Conservation (phyloP, 2,888 invertebrate genomes). For the Cheilosia grossa region DNA sequence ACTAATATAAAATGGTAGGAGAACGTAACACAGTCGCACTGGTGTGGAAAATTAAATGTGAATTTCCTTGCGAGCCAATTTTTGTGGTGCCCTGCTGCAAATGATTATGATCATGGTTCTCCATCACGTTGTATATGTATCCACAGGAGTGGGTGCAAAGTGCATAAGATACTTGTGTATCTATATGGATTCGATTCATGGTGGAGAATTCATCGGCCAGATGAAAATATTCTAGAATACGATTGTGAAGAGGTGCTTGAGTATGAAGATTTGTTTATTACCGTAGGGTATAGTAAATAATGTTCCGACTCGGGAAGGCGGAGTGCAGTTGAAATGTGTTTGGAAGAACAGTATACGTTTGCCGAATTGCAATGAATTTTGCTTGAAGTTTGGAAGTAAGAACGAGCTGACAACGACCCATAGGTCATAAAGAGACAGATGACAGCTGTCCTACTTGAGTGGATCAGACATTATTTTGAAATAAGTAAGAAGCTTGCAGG, state of each 20-base stretch:
- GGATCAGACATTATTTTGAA: no score
- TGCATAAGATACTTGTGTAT: conserved; percentile 27
- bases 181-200: conserved; percentile 11
- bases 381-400: no score
- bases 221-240: conserved; percentile 1
- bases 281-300: conserved; percentile 43
- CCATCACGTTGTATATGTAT: conserved; percentile 30
- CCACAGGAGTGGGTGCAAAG: conserved; percentile 52
- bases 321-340: no score
- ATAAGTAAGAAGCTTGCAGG: no score
- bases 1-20: conserved; percentile 45
- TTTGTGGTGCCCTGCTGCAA: conserved; percentile 50
- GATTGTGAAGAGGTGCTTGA: conserved; percentile 35
- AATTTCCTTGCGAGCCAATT: conserved; percentile 58
- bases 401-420: no score
- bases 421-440: no score
- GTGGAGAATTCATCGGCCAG: conserved; percentile 31
- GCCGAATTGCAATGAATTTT: no score
- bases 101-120: conserved; percentile 69
- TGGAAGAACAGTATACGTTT: no score
- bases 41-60: conserved; percentile 74
- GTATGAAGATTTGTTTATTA: conserved; percentile 60
- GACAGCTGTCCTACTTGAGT: no score
- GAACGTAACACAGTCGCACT: conserved; percentile 67
- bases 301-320: not conserved